Base-by-base conservation (phyloP, 2,888 invertebrate genomes). In the Apoderus coryli region DNA sequence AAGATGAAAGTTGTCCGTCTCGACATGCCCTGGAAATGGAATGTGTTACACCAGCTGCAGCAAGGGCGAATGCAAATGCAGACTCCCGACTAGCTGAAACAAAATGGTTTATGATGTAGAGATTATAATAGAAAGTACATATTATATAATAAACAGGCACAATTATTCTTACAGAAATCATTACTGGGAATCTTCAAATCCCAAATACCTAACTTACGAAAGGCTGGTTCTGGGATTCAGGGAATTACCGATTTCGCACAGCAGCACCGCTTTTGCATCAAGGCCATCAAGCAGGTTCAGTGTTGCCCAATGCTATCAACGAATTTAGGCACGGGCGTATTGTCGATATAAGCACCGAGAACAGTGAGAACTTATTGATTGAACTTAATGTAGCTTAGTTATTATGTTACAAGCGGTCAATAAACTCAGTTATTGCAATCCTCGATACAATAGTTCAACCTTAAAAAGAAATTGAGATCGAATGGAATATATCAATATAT, bases 61-160 rank as follows among this genome's bases (percentile, higher is more conserved):
- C 77, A 38, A 93, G 67, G 0, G 93, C 89, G 57, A 92, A 80
- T 13, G 86, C 79, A 59, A 88, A 93, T 2, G 90, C 92, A 12
- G 89, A 80, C 60, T 95, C 85, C 42, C 81, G 66, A 39, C 82
- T 81, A 7, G 77, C 84, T 84, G 47, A 32, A 56, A 54, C 33
- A 37, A 38, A 39, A 33, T n/a, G n/a, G n/a, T n/a, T n/a, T n/a
- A n/a, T n/a, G n/a, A n/a, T n/a, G n/a, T n/a, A n/a, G n/a, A n/a
- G n/a, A n/a, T n/a, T n/a, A n/a, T n/a, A 22, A 22, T 12, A 22
- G n/a, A n/a, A n/a, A n/a, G n/a, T n/a, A n/a, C n/a, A n/a, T n/a
- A n/a, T n/a, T n/a, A n/a, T n/a, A n/a, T n/a, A n/a, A n/a, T n/a
- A n/a, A n/a, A n/a, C n/a, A n/a, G 5, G 10, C 6, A n/a, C 24